Base-by-base conservation (phyloP, 2,113 vertebrate species). In the Dromas ardeola region DNA sequence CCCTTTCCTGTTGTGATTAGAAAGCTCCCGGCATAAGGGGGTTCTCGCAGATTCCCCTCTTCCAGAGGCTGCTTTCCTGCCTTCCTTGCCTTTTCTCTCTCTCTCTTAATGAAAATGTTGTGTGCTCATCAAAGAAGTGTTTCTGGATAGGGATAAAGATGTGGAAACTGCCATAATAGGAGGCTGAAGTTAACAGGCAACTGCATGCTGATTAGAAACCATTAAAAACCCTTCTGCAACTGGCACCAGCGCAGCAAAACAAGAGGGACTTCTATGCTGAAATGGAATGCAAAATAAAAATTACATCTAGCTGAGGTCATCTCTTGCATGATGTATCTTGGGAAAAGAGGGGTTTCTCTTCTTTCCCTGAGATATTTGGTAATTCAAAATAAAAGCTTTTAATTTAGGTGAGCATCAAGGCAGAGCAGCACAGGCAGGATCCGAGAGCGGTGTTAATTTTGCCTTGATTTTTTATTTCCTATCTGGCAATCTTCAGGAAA, bases 341-440 rank as follows among this genome's bases (percentile, higher is more conserved):
- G 89, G 95, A 95, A 90, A 95, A 94, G 79, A 81, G 47, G 78
- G 78, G n/a, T 65, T 96, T 81, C 85, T 92, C 88, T 90, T 55
- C 81, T 92, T 88, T 74, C 81, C 79, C 53, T 11, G 81, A 85
- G 58, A 85, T 59, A 77, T 4, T 76, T 70, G 34, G 29, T 66
- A 93, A 94, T 95, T 95, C 92, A 96, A 81, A 96, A 93, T 92
- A 95, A 97, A 91, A 96, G 90, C 71, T 92, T 88, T 82, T 15
- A 38, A 20, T 55, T 42, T n/a, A 67, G 71, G 71, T 55, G 86
- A 92, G 77, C 29, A 27, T 20, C 49, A 9, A 12, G 40, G 70
- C 78, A 85, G 69, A 84, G 77, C 59, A 36, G 42, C 27, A 9
- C 40, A 36, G 71, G 73, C 85, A 89, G 72, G 43, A 81, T 10